Evolutionary conservation across 2,797 vertebrate species (phyloP).

Genomic region (Sphaeramia orbicularis): DNA sequence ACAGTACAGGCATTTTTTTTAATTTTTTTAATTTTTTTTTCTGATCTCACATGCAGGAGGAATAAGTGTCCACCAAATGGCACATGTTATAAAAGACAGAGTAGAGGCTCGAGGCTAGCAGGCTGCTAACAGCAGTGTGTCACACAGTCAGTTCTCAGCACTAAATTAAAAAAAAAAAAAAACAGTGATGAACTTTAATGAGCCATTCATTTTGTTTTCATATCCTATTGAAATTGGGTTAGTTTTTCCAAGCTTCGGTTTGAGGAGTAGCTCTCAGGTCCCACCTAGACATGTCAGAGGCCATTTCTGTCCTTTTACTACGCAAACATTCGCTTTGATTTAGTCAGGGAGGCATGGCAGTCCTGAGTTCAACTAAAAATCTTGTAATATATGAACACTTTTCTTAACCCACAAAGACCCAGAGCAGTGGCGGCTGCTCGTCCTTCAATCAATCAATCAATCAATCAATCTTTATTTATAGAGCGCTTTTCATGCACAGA

Average conservation of each 20-base stretch:
- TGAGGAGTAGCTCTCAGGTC: constrained; percentile 17
- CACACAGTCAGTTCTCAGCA: neutral
- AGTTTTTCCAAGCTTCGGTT: constrained; percentile 9
- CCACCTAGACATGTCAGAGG: too few species aligned
- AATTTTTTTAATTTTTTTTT: too few species aligned
- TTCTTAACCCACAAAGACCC: too few species aligned
- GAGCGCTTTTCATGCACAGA: too few species aligned
- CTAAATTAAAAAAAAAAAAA: constrained; percentile 3
- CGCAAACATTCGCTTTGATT: constrained; percentile 48
- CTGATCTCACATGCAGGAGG: neutral
- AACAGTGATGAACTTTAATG: constrained; percentile 31
- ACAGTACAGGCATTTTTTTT: too few species aligned
- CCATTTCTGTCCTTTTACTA: constrained; percentile 32
- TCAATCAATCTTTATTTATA: too few species aligned
- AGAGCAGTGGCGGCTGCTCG: too few species aligned
- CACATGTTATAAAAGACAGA: constrained; percentile 6
- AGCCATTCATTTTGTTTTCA: constrained; percentile 35
- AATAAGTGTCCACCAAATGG: neutral
- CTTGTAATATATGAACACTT: too few species aligned
- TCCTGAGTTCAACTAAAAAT: too few species aligned
- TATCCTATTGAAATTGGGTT: constrained; percentile 37
- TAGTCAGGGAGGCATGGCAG: constrained; percentile 23
- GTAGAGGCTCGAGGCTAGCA: neutral
- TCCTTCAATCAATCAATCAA: too few species aligned
- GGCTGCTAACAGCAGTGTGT: constrained; percentile 7